phyloP scores from a whole-genome alignment of 2,113 vertebrate species.

The Trogon surrucura region DNA sequence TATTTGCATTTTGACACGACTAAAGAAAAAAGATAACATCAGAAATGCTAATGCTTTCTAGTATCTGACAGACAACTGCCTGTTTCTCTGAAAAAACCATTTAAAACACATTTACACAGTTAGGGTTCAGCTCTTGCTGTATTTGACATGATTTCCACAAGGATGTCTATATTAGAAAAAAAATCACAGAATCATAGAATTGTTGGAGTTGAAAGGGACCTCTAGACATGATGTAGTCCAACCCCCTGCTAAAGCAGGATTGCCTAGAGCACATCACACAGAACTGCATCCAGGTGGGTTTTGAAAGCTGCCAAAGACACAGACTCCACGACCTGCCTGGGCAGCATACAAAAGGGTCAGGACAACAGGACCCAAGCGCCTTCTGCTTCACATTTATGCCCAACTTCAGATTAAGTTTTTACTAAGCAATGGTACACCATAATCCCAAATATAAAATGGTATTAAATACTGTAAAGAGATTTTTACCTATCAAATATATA shows the following conservation, averaged over 20 bases:
- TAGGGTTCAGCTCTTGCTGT: not conserved
- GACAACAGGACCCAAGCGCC: not conserved
- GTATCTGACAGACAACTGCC: not conserved
- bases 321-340: too few relatives aligned
- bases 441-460: not conserved
- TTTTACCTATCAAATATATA: not conserved
- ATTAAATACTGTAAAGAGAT: not conserved
- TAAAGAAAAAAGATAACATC: not conserved
- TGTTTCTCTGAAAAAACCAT: not conserved
- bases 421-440: not conserved
- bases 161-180: not conserved
- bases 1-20: not conserved
- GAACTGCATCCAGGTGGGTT: too few relatives aligned
- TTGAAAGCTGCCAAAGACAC: too few relatives aligned
- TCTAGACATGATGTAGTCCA: too few relatives aligned
- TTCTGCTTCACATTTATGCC: not conserved
- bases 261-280: too few relatives aligned
- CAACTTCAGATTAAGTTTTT: not conserved
- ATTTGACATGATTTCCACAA: not conserved
- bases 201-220: too few relatives aligned
- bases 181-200: not conserved
- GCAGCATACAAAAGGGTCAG: not conserved
- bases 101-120: not conserved
- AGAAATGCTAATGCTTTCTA: not conserved
- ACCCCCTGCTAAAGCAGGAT: too few relatives aligned